Evolutionary conservation across 2,888 invertebrate genomes (phyloP).

Genomic region (Polyommatus icarus): DNA sequence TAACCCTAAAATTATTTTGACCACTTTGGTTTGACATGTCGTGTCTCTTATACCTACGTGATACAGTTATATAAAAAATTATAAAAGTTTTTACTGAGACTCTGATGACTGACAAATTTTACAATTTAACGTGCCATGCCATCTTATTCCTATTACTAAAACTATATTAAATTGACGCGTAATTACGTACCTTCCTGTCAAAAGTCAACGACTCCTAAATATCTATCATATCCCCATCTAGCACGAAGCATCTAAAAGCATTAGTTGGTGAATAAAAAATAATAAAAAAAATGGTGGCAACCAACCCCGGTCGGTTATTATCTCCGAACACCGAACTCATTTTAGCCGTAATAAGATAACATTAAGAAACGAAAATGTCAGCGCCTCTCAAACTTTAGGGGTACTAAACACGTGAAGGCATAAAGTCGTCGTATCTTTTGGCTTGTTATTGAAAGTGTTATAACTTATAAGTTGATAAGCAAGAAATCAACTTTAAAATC

Average conservation of each 20-base stretch:
- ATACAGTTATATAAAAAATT: no score
- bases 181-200: slow-evolving; percentile 43
- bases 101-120: neutral
- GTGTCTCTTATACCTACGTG: no score
- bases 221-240: slow-evolving; percentile 60
- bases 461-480: no score
- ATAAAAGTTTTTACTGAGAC: no score
- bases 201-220: slow-evolving; percentile 46
- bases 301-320: slow-evolving; percentile 71
- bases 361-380: slow-evolving; percentile 66
- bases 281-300: slow-evolving; percentile 53
- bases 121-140: neutral
- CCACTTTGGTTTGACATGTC: no score
- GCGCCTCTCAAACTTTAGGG: slow-evolving; percentile 54
- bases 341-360: slow-evolving; percentile 81
- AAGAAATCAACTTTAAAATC: no score
- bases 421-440: no score
- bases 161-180: slow-evolving; percentile 28
- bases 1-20: no score
- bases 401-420: neutral
- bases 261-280: slow-evolving; percentile 64
- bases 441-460: no score
- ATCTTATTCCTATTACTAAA: neutral
- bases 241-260: slow-evolving; percentile 71
- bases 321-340: slow-evolving; percentile 80